Base-by-base conservation (phyloP, 1,140 invertebrate genomes). In the Caenorhabditis tropicalis region DNA sequence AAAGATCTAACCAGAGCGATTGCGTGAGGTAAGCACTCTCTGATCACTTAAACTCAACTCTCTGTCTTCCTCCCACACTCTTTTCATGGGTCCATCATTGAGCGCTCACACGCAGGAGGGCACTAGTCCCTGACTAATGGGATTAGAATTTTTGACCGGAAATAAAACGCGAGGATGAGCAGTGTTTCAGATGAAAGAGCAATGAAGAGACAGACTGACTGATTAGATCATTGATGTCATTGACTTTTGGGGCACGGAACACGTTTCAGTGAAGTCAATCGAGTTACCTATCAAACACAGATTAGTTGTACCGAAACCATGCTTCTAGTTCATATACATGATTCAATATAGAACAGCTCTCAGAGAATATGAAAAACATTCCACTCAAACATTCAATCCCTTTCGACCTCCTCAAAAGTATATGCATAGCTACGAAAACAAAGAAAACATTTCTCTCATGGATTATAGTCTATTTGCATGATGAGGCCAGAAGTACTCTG, bases 101-200 rank as follows among this genome's bases (percentile, higher is more conserved):
- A 36, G 58, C 58, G 36, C 58, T 36, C 58, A 10, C 58, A 36
- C 58, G 53, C 53, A 56, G 53, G 53, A 36, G 31, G 27, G 53
- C 53, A 58, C 24, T 36, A 36, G 58, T 65, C n/a, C 31, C 58
- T 65, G 29, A 65, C 58, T 65, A 65, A 65, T 65, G 58, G 58
- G 58, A 65, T 65, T 65, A 33, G 58, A 65, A 65, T 65, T 65
- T 65, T 65, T 33, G 31, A 36, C 29, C 58, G 29, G 58, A 36
- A 65, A 65, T 19, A 33, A 36, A 36, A 65, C 19, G 43, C 10
- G 43, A 46, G 43, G 43, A 46, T 51, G 49, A 19, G 49, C 49
- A 51, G 19, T 51, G 49, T 51, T 56, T 56, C 21, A 10, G 58
- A 33, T 65, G 58, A 65, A 65, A 65, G 58, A 65, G 58, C 31